A percentile compares a stretch with the other conserved stretches of the same genome.
Evolutionary conservation across 2,113 vertebrate species (phyloP).

Genomic region (Rynchops niger): DNA sequence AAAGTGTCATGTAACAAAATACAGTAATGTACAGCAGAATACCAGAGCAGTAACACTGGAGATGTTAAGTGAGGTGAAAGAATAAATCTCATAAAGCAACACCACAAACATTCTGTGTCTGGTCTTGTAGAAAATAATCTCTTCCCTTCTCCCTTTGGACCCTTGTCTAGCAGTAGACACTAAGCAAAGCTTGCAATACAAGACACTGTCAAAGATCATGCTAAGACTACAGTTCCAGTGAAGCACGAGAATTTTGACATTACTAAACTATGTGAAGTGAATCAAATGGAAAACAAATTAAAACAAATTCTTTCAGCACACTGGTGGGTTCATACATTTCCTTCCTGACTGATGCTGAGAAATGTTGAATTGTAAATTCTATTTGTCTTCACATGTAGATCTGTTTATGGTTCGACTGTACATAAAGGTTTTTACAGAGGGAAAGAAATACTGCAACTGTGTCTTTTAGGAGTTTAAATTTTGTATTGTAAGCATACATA

Average conservation of each 20-base stretch:
- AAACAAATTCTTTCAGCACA: neutral
- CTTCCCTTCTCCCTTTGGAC: neutral
- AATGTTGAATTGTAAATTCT: neutral
- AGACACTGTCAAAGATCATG: neutral
- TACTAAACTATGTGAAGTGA: neutral
- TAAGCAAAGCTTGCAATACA: neutral
- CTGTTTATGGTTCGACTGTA: neutral
- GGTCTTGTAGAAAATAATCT: neutral
- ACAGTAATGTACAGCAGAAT: neutral
- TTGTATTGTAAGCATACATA: neutral
- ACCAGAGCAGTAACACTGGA: neutral
- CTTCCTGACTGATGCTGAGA: neutral
- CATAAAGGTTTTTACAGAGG: neutral
- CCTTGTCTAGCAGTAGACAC: neutral
- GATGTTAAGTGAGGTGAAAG: neutral
- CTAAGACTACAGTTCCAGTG: neutral
- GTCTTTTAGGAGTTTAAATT: neutral
- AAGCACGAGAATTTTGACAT: neutral
- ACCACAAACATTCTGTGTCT: neutral
- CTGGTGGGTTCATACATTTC: neutral
- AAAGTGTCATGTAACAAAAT: neutral
- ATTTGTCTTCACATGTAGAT: neutral
- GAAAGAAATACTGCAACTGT: neutral
- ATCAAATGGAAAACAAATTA: neutral
- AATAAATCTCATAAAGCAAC: neutral